phyloP scores from a whole-genome alignment of 2,888 invertebrate species.

The Empis livida region DNA sequence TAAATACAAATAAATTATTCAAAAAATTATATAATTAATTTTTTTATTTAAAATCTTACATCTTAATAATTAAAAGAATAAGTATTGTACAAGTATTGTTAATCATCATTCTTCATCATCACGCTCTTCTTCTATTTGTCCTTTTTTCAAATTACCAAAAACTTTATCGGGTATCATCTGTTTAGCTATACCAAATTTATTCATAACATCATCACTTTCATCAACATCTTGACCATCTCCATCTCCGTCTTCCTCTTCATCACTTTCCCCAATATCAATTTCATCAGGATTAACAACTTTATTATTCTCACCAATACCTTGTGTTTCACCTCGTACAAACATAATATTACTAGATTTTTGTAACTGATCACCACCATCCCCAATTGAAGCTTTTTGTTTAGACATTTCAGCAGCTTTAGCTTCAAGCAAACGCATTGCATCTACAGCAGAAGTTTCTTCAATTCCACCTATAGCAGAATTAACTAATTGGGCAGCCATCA shows the following conservation, averaged over 20 bases:
- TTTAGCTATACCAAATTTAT: conserved; percentile 64
- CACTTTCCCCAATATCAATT: conserved; percentile 68
- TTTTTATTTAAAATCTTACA: no score
- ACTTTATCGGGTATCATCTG: conserved; percentile 81
- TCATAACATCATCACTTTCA: conserved; percentile 41
- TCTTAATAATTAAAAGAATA: no score
- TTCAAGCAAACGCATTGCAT: conserved; percentile 81
- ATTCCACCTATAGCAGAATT: conserved; percentile 59
- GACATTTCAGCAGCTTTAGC: conserved; percentile 57
- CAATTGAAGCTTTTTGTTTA: conserved; percentile 9
- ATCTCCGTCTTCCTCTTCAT: conserved; percentile 42
- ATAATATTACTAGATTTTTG: conserved; percentile 47
- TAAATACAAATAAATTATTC: no score
- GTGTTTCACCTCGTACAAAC: conserved; percentile 80
- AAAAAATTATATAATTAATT: no score
- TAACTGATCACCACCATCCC: neutral
- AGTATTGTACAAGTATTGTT: no score
- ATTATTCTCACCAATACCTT: conserved; percentile 52
- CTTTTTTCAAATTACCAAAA: conserved; percentile 63
- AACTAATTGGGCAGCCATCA: conserved; percentile 98
- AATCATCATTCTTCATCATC: conserved; percentile 19
- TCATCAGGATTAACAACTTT: conserved; percentile 77
- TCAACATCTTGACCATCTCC: conserved; percentile 36
- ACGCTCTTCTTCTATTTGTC: conserved; percentile 17
- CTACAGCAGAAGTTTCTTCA: conserved; percentile 61